Percentiles rank a stretch among this genome's conserved stretches.
phyloP scores from a whole-genome alignment of 2,888 invertebrate genomes.

The Eucera pruinosa region DNA sequence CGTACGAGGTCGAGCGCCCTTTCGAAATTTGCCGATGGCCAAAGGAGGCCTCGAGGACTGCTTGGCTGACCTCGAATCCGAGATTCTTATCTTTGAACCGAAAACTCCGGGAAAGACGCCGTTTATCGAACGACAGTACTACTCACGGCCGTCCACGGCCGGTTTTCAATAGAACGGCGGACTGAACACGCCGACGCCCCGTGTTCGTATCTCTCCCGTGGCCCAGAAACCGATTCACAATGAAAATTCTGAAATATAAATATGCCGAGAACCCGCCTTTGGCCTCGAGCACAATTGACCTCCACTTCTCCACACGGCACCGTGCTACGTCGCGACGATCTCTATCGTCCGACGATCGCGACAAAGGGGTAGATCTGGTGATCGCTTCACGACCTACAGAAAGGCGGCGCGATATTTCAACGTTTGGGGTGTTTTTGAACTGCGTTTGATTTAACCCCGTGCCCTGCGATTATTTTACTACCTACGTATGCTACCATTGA shows the following conservation, averaged over 20 bases:
- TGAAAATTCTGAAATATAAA: slow-evolving; percentile 66
- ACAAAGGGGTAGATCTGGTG: neutral
- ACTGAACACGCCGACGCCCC: slow-evolving; percentile 29
- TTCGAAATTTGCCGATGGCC: slow-evolving; percentile 74
- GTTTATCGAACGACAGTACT: slow-evolving; percentile 70
- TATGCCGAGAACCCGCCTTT: slow-evolving; percentile 46
- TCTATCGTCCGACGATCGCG: slow-evolving; percentile 8
- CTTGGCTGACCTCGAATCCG: slow-evolving; percentile 72
- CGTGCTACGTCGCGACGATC: slow-evolving; percentile 20
- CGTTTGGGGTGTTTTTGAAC: neutral
- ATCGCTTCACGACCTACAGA: neutral
- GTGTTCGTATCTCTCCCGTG: slow-evolving; percentile 34
- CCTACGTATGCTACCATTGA: too few species aligned
- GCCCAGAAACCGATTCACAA: slow-evolving; percentile 66
- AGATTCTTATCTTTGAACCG: slow-evolving; percentile 73
- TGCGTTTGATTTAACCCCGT: neutral
- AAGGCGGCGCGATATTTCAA: too few species aligned
- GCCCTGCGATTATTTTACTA: too few species aligned
- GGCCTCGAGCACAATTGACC: slow-evolving; percentile 35
- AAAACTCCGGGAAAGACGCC: slow-evolving; percentile 65
- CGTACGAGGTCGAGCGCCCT: slow-evolving; percentile 73
- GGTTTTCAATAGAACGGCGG: slow-evolving; percentile 47
- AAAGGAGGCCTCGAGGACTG: slow-evolving; percentile 71
- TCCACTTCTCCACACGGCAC: neutral
- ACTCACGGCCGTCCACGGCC: slow-evolving; percentile 64